Conservation (phyloP, 2,797 vertebrate species). For the Argyrosomus regius region DNA sequence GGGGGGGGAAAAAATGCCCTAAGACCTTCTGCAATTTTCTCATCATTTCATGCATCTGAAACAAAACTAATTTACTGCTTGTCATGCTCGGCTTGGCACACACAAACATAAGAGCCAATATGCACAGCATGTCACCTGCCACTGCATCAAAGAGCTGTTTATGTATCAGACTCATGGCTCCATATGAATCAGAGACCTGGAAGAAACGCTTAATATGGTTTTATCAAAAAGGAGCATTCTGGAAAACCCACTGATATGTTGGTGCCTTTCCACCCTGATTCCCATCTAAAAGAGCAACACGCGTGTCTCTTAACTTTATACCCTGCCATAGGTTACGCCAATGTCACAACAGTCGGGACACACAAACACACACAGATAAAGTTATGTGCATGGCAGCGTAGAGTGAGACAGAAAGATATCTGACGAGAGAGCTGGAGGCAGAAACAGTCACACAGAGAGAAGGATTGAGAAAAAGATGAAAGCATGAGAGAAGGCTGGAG, state of each 20-base stretch:
- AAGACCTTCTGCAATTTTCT: conserved; percentile 77
- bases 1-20: conserved; percentile 40
- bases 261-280: conserved; percentile 57
- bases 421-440: conserved; percentile 66
- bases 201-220: conserved; percentile 64
- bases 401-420: conserved; percentile 68
- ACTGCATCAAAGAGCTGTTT: conserved; percentile 80
- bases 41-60: conserved; percentile 85
- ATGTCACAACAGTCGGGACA: conserved; percentile 66
- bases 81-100: conserved; percentile 81
- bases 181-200: conserved; percentile 72
- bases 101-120: conserved; percentile 76
- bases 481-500: conserved; percentile 59
- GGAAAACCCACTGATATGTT: conserved; percentile 58
- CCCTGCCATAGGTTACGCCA: conserved; percentile 70
- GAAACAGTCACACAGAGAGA: conserved; percentile 59
- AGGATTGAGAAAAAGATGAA: conserved; percentile 70
- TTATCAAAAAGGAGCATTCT: conserved; percentile 72
- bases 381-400: conserved; percentile 70
- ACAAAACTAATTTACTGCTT: conserved; percentile 85
- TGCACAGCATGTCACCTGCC: conserved; percentile 74
- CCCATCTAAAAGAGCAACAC: conserved; percentile 56
- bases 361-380: conserved; percentile 65
- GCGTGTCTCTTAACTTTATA: conserved; percentile 46
- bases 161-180: conserved; percentile 67